Evolutionary conservation across 2,113 vertebrate species (phyloP), one percentile per base, ranked within the genome.

Genomic region (Litocranius walleri): DNA sequence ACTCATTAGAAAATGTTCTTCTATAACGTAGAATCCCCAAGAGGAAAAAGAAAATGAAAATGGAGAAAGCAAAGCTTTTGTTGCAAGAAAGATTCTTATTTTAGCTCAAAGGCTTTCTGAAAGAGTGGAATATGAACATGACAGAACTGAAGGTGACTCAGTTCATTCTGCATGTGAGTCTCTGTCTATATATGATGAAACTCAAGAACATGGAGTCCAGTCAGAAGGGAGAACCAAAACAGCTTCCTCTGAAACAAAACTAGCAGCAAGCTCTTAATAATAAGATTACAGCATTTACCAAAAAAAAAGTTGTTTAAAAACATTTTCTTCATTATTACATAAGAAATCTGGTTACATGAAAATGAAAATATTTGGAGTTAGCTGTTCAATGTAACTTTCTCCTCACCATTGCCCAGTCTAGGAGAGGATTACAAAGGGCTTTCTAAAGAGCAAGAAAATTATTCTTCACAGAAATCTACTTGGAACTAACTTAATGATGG

Each of bases 1-100:
- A 90, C 52, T 96, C 92, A 97, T 90, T 96, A 88, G 92, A 92
- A 93, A 97, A 77, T 81, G 59, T 9, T 93, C 27, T 78, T 88
- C 71, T 40, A 15, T 83, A 81, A 95, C 13, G 21, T 8, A 64
- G 43, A 80, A 96, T 81, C 56, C 71, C 54, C n/a, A 85, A 81
- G 93, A 95, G 50, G 86, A 94, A 89, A 52, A 86, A 57, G n/a
- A 86, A 96, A 91, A 90, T 83, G 92, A 84, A 61, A 64, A 80
- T 9, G 0, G 0, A 87, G 87, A 90, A 64, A 94, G 61, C 27
- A 90, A 91, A 80, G 54, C 50, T 80, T 94, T 59, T 74, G 59
- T 83, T 93, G 27, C 15, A 96, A 80, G 78, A 95, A 78, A 74
- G 86, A 57, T 27, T 59, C 56, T 89, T 82, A 71, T 33, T 91